Evolutionary conservation across 2,888 invertebrate genomes (phyloP).

Genomic region (Drosophila birchii): DNA sequence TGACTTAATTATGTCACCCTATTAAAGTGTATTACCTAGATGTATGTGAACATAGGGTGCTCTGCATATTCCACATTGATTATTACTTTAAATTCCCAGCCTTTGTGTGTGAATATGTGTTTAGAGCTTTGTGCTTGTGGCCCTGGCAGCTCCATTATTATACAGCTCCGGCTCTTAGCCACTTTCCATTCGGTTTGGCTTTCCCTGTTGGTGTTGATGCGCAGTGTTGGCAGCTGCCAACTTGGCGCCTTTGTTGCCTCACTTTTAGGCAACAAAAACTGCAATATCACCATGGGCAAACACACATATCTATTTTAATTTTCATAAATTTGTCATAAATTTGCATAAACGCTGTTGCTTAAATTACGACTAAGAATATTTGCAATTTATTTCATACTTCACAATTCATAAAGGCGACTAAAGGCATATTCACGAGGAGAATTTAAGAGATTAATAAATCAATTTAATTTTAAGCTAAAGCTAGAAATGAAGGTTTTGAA

Average conservation of each 20-base stretch:
- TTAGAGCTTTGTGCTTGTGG: conserved; percentile 38
- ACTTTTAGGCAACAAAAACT: conserved; percentile 53
- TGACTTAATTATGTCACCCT: neutral
- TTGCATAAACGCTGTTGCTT: conserved; percentile 60
- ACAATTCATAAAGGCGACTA: neutral
- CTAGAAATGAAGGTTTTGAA: neutral
- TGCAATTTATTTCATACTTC: conserved; percentile 16
- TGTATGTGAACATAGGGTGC: conserved; percentile 7
- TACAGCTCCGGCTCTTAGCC: conserved; percentile 38
- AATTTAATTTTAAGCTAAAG: neutral
- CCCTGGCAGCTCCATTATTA: conserved; percentile 51
- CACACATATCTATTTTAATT: conserved; percentile 52
- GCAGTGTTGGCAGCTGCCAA: conserved; percentile 77
- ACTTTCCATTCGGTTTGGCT: conserved; percentile 16
- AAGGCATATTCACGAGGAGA: neutral
- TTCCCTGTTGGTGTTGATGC: conserved; percentile 64
- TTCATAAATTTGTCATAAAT: conserved; percentile 71
- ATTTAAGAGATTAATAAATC: neutral
- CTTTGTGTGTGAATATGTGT: conserved; percentile 16
- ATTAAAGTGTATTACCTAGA: neutral
- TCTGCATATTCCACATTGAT: conserved; percentile 60
- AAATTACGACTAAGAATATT: conserved; percentile 25
- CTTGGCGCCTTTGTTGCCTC: conserved; percentile 70
- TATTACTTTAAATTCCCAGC: conserved; percentile 53
- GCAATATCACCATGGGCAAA: conserved; percentile 7